Conservation (phyloP, 2,113 vertebrate species). For the Trogon melanurus region DNA sequence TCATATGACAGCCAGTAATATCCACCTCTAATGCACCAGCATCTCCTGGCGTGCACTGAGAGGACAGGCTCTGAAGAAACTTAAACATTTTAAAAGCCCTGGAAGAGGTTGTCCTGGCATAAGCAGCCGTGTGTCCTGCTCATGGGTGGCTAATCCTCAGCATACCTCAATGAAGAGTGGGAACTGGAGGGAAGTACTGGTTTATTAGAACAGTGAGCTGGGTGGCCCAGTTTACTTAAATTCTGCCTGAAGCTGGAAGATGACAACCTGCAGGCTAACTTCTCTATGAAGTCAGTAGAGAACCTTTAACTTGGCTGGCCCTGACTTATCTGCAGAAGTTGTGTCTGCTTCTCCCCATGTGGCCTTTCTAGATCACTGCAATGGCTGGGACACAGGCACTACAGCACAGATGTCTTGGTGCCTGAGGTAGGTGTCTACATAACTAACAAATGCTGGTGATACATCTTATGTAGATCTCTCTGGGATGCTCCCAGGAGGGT, state of each 20-base stretch:
- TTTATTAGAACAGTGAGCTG: background rate
- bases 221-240: background rate
- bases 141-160: background rate
- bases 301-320: background rate
- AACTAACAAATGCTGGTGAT: background rate
- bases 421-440: background rate
- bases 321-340: background rate
- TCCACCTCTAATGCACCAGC: background rate
- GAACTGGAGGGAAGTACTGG: background rate
- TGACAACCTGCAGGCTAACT: background rate
- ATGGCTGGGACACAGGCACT: background rate
- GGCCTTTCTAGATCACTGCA: background rate
- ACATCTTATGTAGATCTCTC: accelerated
- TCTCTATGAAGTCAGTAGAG: background rate
- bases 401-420: background rate
- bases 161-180: background rate
- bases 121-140: background rate
- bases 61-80: background rate
- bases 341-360: background rate
- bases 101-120: background rate
- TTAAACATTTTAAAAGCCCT: background rate
- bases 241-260: background rate
- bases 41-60: background rate
- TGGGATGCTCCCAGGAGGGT: background rate
- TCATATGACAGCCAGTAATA: background rate